These are phyloP conservation scores for Clinocottus analis DNA, from an alignment of 2,113 vertebrate genomes.

Conservation along the genomic window DNA sequence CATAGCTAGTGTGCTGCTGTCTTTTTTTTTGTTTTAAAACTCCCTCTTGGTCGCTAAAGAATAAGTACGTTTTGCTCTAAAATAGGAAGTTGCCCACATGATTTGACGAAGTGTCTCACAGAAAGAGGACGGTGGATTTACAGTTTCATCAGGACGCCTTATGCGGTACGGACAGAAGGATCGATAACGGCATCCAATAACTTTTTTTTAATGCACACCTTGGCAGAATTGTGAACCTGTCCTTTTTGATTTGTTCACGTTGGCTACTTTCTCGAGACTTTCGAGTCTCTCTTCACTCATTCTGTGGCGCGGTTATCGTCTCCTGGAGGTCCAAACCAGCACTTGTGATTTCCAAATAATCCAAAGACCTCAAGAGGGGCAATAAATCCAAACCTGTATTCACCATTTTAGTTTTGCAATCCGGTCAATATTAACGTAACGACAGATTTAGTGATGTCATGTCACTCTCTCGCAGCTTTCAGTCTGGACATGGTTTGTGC, in stretches of 20 bases:
- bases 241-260: conserved; percentile 22
- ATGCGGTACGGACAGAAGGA: background rate
- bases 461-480: conserved; percentile 24
- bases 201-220: background rate
- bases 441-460: background rate
- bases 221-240: conserved; percentile 10
- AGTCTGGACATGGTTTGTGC: conserved; percentile 25
- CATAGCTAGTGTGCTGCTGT: background rate
- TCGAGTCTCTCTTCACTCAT: conserved; percentile 36
- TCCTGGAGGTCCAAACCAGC: conserved; percentile 53
- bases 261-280: background rate
- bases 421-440: background rate
- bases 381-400: background rate
- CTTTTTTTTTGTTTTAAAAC: background rate
- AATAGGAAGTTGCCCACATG: rapidly evolving
- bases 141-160: background rate
- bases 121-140: background rate
- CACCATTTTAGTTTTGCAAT: background rate
- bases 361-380: conserved; percentile 3
- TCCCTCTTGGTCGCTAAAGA: background rate
- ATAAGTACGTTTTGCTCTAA: background rate
- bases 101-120: background rate
- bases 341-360: background rate
- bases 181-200: background rate
- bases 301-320: conserved; percentile 6